Evolutionary conservation across 2,888 invertebrate genomes (phyloP), one percentile per base, ranked within the genome.

Genomic region (Eremobia ochroleuca): DNA sequence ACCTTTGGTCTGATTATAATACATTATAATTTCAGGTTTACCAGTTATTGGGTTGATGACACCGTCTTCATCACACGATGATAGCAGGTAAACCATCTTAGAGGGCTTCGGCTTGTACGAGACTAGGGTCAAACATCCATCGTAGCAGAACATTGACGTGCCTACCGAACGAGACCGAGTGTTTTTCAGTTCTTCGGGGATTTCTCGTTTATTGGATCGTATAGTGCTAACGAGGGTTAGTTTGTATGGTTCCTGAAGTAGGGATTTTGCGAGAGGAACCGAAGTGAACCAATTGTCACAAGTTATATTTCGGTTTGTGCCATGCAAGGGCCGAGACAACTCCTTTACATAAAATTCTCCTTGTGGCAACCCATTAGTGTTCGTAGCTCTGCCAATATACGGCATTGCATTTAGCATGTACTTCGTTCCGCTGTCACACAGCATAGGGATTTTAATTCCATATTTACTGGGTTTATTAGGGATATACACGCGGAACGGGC

Each of bases 361-460:
- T 43, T 43, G 65, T 43, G 65, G 40, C 28, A 65, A 65, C n/a
- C 43, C 65, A 65, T 65, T 65, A 15, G 65, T 65, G n/a, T 65
- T 43, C 43, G 65, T 65, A 43, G n/a, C 43, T 43, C 28, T 65
- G n/a, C 65, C 65, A 43, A 43, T n/a, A 43, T 65, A 65, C 15
- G 65, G 65, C 28, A 65, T 65, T n/a, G 65, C 65, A 65, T 65
- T 43, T 43, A 43, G 25, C 65, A 65, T 65, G 65, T 65, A 65
- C 25, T 65, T 65, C 28, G 65, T 65, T n/a, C 40, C 65, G 43
- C n/a, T 43, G 43, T 65, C 65, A 65, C 43, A 65, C 65, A 65
- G 13, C 40, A 40, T 64, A n/a, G 40, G 40, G 13, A 64, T n/a
- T 64, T 64, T 64, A n/a, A 64, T n/a, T n/a, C 64, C 64, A 64